A percentile compares a stretch with the other conserved stretches of the same genome.
Conservation (phyloP, 2,797 vertebrate genomes). For the Artibeus jamaicensis region DNA sequence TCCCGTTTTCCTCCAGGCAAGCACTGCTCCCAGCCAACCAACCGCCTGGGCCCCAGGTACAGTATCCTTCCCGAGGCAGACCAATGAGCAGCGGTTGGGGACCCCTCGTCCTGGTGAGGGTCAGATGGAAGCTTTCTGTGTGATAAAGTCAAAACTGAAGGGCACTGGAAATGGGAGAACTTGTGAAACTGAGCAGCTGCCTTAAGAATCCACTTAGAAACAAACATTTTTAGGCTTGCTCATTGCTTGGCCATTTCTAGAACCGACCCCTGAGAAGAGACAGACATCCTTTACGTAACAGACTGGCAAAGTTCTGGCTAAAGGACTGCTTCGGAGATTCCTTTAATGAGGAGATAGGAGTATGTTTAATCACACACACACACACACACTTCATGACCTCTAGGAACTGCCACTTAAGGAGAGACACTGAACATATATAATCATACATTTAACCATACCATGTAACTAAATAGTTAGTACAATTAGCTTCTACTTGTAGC, state of each 20-base stretch:
- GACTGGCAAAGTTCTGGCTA: background rate
- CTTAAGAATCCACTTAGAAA: background rate
- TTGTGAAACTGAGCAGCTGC: background rate
- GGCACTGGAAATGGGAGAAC: background rate
- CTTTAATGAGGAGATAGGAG: background rate
- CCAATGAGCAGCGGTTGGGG: background rate
- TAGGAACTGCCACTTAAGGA: background rate
- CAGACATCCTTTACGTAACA: background rate
- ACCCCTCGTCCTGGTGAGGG: background rate
- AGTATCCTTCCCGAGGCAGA: background rate
- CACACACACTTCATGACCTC: background rate
- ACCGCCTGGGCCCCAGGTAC: background rate
- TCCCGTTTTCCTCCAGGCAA: background rate
- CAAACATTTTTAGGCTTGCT: background rate
- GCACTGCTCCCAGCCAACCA: background rate
- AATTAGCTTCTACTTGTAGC: slow-evolving; percentile 3
- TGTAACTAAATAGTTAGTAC: background rate
- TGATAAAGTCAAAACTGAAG: background rate
- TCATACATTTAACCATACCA: background rate
- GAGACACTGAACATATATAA: background rate
- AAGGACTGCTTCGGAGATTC: background rate
- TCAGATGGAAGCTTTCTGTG: background rate
- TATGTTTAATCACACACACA: background rate
- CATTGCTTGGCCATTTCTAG: slow-evolving; percentile 12
- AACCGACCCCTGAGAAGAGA: background rate